Percentiles rank a stretch among this genome's conserved stretches.
Evolutionary conservation across 2,113 vertebrate genomes (phyloP).

Genomic region (Podarcis raffonei): DNA sequence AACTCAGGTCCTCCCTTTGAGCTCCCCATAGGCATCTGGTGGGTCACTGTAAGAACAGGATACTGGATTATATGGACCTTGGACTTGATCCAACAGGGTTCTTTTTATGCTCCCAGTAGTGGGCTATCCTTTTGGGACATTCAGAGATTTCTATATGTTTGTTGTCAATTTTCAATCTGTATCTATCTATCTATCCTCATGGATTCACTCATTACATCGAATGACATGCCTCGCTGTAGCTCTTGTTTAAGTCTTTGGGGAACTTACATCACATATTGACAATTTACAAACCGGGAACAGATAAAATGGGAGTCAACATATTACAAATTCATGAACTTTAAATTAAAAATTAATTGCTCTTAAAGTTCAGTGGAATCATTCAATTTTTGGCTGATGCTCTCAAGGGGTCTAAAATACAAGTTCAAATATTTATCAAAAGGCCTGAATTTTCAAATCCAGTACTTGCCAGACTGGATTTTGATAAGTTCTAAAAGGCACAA

Average conservation of each 20-base stretch:
- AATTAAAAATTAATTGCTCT: constrained; percentile 21
- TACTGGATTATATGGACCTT: no score
- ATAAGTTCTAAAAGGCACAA: neutral
- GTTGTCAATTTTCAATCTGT: neutral
- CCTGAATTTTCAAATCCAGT: neutral
- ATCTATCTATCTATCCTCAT: no score
- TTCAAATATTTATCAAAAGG: constrained; percentile 1
- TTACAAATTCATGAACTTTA: constrained; percentile 13
- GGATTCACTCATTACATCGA: neutral
- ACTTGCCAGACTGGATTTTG: neutral
- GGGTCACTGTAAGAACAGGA: no score
- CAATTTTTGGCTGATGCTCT: neutral
- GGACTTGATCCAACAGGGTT: no score
- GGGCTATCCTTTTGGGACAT: no score
- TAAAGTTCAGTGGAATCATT: neutral
- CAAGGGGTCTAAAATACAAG: neutral
- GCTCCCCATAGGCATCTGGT: no score
- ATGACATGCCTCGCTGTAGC: no score
- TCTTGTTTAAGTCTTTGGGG: neutral
- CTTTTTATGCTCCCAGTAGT: neutral
- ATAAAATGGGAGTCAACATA: neutral
- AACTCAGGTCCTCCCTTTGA: no score
- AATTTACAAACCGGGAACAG: neutral
- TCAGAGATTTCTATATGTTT: neutral
- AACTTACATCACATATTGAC: neutral